A percentile compares a stretch with the other conserved stretches of the same genome.
These are phyloP conservation scores for Clinocottus analis DNA, from an alignment of 2,113 vertebrate genomes.

Conservation along the genomic window DNA sequence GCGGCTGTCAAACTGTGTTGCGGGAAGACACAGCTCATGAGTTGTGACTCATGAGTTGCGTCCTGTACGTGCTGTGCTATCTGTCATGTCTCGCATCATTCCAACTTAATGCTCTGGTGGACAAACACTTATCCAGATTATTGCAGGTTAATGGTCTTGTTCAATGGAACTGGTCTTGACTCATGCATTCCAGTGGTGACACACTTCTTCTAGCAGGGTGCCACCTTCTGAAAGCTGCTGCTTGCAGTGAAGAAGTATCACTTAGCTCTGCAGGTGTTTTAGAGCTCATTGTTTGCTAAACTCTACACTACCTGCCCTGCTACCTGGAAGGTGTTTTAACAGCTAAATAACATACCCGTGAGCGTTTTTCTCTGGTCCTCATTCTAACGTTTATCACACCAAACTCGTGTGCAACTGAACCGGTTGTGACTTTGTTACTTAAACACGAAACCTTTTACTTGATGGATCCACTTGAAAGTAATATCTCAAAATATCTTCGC, in stretches of 20 bases:
- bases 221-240: neutral
- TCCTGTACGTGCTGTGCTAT: neutral
- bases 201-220: neutral
- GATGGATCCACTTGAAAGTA: neutral
- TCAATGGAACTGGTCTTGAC: neutral
- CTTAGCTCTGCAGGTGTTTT: neutral
- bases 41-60: constrained; percentile 4
- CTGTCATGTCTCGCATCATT: neutral
- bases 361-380: neutral
- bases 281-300: neutral
- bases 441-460: neutral
- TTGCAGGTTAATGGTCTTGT: neutral
- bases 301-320: neutral
- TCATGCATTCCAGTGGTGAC: neutral
- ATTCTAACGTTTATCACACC: neutral
- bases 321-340: neutral
- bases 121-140: neutral
- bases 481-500: neutral
- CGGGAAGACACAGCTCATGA: neutral
- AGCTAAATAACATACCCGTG: neutral
- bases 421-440: neutral
- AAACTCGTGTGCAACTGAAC: neutral
- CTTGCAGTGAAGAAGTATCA: neutral
- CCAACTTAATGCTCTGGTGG: neutral
- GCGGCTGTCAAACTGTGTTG: neutral